Conservation (phyloP, 2,888 invertebrate species). For the Coleophora deauratella region DNA sequence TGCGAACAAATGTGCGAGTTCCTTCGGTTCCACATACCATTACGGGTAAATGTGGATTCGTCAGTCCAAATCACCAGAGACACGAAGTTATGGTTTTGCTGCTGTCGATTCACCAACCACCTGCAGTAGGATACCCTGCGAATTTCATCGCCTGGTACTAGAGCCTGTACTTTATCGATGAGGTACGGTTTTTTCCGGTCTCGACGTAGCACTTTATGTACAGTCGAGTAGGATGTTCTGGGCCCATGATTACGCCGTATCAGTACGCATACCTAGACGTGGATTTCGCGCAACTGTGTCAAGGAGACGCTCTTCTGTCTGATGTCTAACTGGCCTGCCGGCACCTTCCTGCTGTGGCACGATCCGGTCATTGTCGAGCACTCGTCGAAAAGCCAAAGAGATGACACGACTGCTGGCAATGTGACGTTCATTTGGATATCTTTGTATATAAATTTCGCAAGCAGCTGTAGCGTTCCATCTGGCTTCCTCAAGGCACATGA, state of each 20-base stretch:
- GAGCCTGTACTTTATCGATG: background rate
- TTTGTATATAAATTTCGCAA: too few relatives aligned
- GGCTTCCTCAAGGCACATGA: too few relatives aligned
- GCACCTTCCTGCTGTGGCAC: background rate
- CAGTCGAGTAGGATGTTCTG: background rate
- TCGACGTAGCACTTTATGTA: background rate
- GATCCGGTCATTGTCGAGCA: background rate
- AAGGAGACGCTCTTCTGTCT: background rate
- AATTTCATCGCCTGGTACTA: background rate
- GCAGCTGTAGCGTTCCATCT: too few relatives aligned
- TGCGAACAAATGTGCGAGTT: too few relatives aligned
- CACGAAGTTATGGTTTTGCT: background rate
- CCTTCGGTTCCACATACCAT: too few relatives aligned
- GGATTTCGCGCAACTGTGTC: background rate
- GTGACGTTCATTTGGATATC: too few relatives aligned
- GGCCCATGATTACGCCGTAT: background rate
- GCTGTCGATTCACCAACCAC: background rate
- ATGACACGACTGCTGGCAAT: background rate
- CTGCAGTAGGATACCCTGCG: background rate
- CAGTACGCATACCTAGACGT: background rate
- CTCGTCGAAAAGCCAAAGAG: background rate
- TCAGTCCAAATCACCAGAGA: background rate
- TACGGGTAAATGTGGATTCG: background rate
- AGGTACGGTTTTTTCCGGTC: background rate
- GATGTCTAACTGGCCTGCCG: background rate